Evolutionary conservation across 2,113 vertebrate species (phyloP).

Genomic region (Mus spicilegus): DNA sequence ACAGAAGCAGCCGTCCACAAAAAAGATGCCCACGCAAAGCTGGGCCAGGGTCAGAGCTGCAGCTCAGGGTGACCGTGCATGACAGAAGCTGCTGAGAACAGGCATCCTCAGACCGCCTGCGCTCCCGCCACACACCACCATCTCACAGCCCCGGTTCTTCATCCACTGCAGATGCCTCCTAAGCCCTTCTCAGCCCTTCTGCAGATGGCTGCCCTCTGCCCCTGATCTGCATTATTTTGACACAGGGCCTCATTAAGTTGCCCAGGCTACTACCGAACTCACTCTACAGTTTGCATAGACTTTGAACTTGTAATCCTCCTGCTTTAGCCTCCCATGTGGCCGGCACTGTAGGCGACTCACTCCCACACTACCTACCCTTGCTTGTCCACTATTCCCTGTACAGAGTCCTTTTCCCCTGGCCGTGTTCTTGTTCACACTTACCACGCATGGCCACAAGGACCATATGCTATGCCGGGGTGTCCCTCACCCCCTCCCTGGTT

Average conservation of each 20-base stretch:
- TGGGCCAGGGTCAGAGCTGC: neutral
- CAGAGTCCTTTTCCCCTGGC: neutral
- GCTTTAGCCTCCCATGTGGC: neutral
- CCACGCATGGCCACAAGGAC: neutral
- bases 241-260: neutral
- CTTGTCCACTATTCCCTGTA: neutral
- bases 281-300: neutral
- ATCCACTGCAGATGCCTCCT: neutral
- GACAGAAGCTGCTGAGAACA: neutral
- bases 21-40: constrained; percentile 17
- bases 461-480: neutral
- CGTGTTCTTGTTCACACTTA: neutral
- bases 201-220: neutral
- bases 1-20: neutral
- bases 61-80: neutral
- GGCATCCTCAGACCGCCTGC: neutral
- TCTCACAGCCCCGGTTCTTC: neutral
- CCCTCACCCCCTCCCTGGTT: neutral
- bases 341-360: neutral
- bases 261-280: neutral
- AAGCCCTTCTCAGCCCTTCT: neutral
- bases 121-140: neutral
- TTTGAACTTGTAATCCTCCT: neutral
- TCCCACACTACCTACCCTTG: no score
- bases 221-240: neutral